These are phyloP conservation scores for Pyrgilauda ruficollis DNA, from an alignment of 2,113 vertebrate species.

Conservation along the genomic window DNA sequence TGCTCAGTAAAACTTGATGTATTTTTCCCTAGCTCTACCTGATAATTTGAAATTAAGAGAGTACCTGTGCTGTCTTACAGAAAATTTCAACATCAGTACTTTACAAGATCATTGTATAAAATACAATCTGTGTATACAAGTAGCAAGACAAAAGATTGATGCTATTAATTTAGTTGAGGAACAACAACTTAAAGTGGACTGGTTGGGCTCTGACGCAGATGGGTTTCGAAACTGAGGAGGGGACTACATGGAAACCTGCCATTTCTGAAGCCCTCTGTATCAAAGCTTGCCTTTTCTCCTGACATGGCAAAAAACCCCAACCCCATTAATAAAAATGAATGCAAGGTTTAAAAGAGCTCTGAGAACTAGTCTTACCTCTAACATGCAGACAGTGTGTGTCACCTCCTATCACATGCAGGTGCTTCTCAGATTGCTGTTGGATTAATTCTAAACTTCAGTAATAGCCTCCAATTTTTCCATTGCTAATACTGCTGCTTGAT, in stretches of 20 bases:
- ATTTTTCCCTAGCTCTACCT: background rate
- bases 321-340: background rate
- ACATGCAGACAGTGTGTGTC: background rate
- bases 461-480: background rate
- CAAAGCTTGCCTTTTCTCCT: background rate
- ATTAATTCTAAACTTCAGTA: background rate
- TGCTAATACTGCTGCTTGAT: background rate
- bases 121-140: background rate
- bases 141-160: background rate
- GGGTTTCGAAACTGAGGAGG: background rate
- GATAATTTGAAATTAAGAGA: conserved; percentile 21
- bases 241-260: accelerated
- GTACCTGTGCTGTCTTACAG: background rate
- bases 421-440: background rate
- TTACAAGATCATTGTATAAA: background rate
- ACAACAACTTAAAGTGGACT: background rate
- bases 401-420: background rate
- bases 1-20: background rate
- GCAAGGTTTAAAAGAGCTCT: background rate
- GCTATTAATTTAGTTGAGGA: background rate
- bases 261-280: background rate
- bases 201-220: background rate
- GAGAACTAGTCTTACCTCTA: background rate
- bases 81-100: background rate
- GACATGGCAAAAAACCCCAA: background rate